Base-by-base conservation (phyloP, 2,113 vertebrate genomes). In the Corythornis cristatus region DNA sequence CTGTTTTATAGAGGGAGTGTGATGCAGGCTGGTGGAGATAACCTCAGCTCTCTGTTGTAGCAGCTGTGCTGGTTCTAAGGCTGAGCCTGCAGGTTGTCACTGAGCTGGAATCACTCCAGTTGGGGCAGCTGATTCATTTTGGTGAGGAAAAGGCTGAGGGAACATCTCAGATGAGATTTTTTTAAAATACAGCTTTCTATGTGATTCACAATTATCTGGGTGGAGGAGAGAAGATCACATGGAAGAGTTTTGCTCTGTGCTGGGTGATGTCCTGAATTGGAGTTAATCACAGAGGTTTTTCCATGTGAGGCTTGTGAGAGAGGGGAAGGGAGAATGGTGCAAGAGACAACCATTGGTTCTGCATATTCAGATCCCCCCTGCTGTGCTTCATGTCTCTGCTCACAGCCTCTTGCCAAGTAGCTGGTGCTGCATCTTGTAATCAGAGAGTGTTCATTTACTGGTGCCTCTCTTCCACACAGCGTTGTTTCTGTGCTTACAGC, bases 11-110 rank as follows among this genome's bases (percentile, higher is more conserved):
- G 84, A 20, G 43, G 58, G 71, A 84, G 46, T 0, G 0, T 62
- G 71, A 77, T 6, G 28, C 46, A 66, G 91, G 60, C 51, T 79
- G 1, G 5, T 0, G 2, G 40, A 76, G 85, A 66, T 65, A 87
- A 65, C 25, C 58, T 72, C 67, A 80, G 75, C 37, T 90, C 89
- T 18, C 87, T 94, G 93, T 91, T 90, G 85, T 85, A 85, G 78
- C 76, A 33, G 50, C 93, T 89, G 77, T 56, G 70, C 9, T 87
- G 65, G 91, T 95, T 93, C 79, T 68, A 48, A 89, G 87, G 85
- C 89, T 95, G 68, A 86, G 91, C 93, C 94, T 95, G 87, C 82
- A 88, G 88, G 87, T 92, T 96, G 93, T 95, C 92, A 87, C 53
- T 75, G 78, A 58, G 62, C 64, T 93, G 79, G 91, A 87, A 86